Evolutionary conservation across 2,888 invertebrate genomes (phyloP).

Genomic region (Leptinotarsa peninsularis): DNA sequence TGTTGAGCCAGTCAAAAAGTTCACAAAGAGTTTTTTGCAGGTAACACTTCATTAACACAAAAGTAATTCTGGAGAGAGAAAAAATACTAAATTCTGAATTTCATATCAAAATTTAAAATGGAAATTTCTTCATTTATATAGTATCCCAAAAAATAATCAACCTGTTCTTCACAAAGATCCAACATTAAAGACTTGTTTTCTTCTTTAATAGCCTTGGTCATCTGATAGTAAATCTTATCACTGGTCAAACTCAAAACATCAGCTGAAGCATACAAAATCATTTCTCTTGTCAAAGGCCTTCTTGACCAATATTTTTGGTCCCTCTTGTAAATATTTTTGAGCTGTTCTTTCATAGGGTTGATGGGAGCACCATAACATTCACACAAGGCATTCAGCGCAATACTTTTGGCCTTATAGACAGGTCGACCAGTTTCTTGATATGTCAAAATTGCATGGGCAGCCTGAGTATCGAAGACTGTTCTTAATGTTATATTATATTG

Average conservation of each 20-base stretch:
- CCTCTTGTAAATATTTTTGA: slow-evolving; percentile 80
- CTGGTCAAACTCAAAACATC: slow-evolving; percentile 90
- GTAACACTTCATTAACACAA: no score
- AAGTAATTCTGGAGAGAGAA: no score
- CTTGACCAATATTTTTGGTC: slow-evolving; percentile 90
- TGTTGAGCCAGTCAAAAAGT: no score
- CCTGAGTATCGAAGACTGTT: slow-evolving; percentile 90
- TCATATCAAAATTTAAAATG: background rate
- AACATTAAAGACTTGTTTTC: slow-evolving; percentile 81
- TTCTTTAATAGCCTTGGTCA: slow-evolving; percentile 77
- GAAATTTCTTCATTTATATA: background rate
- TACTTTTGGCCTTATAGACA: slow-evolving; percentile 94
- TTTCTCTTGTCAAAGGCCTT: slow-evolving; percentile 88
- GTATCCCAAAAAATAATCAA: slow-evolving; percentile 37
- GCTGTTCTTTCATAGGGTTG: slow-evolving; percentile 91
- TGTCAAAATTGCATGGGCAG: slow-evolving; percentile 90
- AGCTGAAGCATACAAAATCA: slow-evolving; percentile 91
- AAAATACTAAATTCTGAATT: no score
- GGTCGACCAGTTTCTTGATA: slow-evolving; percentile 90
- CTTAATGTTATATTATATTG: slow-evolving; percentile 87
- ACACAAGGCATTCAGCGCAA: slow-evolving; percentile 91
- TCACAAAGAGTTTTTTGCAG: no score
- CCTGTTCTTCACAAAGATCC: slow-evolving; percentile 89
- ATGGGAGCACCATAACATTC: slow-evolving; percentile 88
- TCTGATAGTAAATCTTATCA: slow-evolving; percentile 82